These are phyloP conservation scores for Eucidaris tribuloides DNA, from an alignment of 35 echinoderm and acorn worm genomes.

Conservation along the genomic window DNA sequence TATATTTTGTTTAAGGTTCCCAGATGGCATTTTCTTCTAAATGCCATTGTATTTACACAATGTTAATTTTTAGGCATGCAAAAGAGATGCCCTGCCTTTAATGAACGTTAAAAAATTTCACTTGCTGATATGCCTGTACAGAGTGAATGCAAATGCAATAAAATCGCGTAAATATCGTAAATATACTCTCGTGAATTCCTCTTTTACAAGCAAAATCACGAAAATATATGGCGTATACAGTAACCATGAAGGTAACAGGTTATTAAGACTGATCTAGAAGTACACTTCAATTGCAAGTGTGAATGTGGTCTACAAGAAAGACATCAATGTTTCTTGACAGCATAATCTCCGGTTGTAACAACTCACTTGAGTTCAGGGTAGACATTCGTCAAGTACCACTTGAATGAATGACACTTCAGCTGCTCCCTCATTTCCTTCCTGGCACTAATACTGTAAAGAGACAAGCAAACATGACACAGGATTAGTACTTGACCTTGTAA, in stretches of 20 bases:
- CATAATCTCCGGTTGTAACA: neutral
- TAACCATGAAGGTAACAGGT: too few species aligned
- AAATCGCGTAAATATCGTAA: too few species aligned
- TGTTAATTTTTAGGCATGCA: too few species aligned
- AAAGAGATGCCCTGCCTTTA: too few species aligned
- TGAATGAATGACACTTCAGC: constrained; percentile 68
- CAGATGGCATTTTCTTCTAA: too few species aligned
- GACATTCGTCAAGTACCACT: constrained; percentile 83
- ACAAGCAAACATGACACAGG: neutral
- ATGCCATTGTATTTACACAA: too few species aligned
- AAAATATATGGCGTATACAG: too few species aligned
- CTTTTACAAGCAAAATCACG: neutral
- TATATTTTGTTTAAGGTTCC: too few species aligned
- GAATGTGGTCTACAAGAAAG: neutral
- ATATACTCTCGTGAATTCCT: too few species aligned
- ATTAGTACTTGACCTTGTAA: neutral
- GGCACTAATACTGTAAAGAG: constrained; percentile 45
- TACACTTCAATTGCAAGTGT: neutral
- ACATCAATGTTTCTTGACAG: neutral
- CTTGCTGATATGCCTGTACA: too few species aligned
- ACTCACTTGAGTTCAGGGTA: constrained; percentile 93
- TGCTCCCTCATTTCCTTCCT: constrained; percentile 56
- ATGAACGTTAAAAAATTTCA: too few species aligned
- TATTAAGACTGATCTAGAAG: neutral
- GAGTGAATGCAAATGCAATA: too few species aligned